Base-by-base conservation (phyloP, 2,797 vertebrate species). In the Rhabdophis nuchalis region DNA sequence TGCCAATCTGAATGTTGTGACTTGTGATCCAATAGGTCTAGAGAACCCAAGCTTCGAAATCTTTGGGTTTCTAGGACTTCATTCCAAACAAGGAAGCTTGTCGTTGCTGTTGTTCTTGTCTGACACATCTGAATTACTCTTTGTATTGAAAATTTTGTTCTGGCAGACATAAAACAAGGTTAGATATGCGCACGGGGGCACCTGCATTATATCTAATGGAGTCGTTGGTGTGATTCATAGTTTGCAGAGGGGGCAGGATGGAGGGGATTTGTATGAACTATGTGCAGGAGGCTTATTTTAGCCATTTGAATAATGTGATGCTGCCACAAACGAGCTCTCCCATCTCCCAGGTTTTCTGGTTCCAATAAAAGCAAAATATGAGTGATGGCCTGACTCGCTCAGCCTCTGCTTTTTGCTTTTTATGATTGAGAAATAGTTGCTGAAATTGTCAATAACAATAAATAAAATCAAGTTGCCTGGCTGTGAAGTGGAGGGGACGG, bases 381-480 rank as follows among this genome's bases (percentile, higher is more conserved):
- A 97, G 94, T 95, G 96, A 96, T 85, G 93, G 91, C 93, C 95
- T 95, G 95, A 91, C 91, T 94, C 77, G 86, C 68, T 87, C 92
- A 77, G 20, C 92, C 92, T 54, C 92, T 94, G 95, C 94, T 97
- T 96, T 94, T 94, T 96, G 89, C 96, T 95, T 96, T 96, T 96
- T 96, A 97, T 97, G 96, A 96, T 96, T 97, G 96, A 96, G 96
- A 96, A 97, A 95, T 89, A 64, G 96, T 96, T 87, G 85, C 93
- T 91, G 95, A 93, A 96, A 96, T 92, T 96, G 96, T 95, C 95
- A 95, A 96, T 97, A 96, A 96, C 97, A 97, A 97, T 96, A 97
- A 97, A 97, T 96, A 97, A 96, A 96, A 97, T 96, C 93, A 95
- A 95, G 95, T 92, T 92, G 87, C 85, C 92, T 90, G 89, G 93